A percentile compares a stretch with the other conserved stretches of the same genome.
These are phyloP conservation scores for Eretmochelys imbricata DNA, from an alignment of 2,113 vertebrate genomes.

Conservation along the genomic window DNA sequence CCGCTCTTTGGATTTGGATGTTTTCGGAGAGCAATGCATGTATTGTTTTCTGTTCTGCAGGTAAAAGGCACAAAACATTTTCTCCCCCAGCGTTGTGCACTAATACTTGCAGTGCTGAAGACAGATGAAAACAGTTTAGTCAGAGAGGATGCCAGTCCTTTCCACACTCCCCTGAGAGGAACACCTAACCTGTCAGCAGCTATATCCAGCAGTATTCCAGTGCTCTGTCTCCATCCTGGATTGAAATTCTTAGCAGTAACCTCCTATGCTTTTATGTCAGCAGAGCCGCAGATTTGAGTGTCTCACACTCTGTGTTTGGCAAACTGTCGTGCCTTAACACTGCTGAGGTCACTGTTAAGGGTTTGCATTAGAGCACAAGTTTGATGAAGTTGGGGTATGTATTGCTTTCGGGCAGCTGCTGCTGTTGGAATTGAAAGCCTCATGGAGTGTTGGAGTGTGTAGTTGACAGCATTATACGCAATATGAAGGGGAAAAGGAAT, in stretches of 20 bases:
- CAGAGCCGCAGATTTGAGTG: background rate
- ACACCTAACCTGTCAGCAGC: background rate
- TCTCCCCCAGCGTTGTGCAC: background rate
- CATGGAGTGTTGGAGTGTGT: rapidly evolving
- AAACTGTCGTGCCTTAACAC: background rate
- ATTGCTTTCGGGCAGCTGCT: background rate
- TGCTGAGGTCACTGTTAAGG: rapidly evolving
- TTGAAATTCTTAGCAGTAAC: background rate
- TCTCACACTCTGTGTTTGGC: rapidly evolving
- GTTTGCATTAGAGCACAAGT: background rate
- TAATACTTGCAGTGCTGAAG: background rate
- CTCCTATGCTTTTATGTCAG: background rate
- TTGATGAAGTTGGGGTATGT: background rate
- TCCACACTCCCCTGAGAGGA: rapidly evolving
- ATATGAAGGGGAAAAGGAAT: background rate
- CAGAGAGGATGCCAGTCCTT: background rate
- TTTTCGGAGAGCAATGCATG: background rate
- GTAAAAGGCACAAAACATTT: background rate
- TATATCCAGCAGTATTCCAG: background rate
- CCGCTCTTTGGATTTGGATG: background rate
- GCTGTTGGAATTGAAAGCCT: background rate
- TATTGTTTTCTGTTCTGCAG: background rate
- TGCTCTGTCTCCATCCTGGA: background rate
- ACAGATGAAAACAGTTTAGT: background rate
- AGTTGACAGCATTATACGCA: background rate